Evolutionary conservation across 2,113 vertebrate species (phyloP).

Genomic region (Alectura lathami): DNA sequence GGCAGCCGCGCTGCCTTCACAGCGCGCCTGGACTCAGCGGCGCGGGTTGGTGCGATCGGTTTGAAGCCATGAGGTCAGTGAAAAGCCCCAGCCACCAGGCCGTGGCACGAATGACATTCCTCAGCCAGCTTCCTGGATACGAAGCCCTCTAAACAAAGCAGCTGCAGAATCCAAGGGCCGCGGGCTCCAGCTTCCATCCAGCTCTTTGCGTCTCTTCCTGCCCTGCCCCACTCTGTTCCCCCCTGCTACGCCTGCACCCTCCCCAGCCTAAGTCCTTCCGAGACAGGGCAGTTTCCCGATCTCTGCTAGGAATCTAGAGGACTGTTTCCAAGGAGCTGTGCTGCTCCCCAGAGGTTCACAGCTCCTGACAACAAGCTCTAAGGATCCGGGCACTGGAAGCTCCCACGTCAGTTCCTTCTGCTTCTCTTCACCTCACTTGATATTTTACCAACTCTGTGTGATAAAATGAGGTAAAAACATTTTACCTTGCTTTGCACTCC

Average conservation of each 20-base stretch:
- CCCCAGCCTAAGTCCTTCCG: accelerated
- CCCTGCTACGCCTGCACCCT: neutral
- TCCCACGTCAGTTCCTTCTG: neutral
- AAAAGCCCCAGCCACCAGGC: too few species aligned
- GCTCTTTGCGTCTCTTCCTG: accelerated
- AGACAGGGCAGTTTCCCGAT: accelerated
- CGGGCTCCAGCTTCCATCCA: neutral
- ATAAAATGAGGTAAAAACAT: too few species aligned
- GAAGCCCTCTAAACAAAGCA: neutral
- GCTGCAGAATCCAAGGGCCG: neutral
- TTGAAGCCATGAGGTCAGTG: neutral
- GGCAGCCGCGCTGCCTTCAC: neutral
- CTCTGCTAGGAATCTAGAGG: neutral
- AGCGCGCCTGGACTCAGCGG: neutral
- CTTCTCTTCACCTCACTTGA: neutral
- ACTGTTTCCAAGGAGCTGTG: too few species aligned
- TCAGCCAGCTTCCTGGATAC: neutral
- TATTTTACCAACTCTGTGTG: neutral
- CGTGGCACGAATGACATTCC: neutral
- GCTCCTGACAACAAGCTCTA: neutral
- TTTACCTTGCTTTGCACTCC: neutral
- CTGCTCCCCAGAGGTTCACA: neutral
- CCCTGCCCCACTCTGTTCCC: neutral
- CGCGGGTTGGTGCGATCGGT: neutral
- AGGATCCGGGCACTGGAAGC: neutral